Evolutionary conservation across 2,888 invertebrate species (phyloP).

Genomic region (Tachina grossa): DNA sequence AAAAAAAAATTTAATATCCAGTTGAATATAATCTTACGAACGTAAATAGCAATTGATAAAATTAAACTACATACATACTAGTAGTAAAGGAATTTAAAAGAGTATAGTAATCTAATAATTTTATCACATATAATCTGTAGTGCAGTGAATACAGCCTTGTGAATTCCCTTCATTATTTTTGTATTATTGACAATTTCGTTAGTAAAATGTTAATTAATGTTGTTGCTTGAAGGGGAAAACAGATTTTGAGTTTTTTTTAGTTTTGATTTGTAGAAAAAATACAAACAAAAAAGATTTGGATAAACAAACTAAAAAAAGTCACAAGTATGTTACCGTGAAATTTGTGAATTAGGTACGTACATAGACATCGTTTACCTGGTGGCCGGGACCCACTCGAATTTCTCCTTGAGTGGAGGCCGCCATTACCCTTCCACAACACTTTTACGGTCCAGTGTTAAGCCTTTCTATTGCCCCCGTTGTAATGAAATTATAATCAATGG

Average conservation of each 20-base stretch:
- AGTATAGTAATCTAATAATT: too few relatives aligned
- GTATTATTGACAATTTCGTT: conserved; percentile 10
- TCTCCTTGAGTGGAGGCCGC: conserved; percentile 89
- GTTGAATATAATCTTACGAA: too few relatives aligned
- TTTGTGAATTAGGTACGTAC: conserved; percentile 86
- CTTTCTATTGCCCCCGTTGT: conserved; percentile 81
- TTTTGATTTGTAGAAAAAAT: conserved; percentile 18
- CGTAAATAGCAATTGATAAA: too few relatives aligned
- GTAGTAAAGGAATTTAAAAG: too few relatives aligned
- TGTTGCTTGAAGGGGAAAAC: conserved; percentile 7
- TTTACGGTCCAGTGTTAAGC: conserved; percentile 83
- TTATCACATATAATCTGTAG: too few relatives aligned
- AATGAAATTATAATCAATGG: conserved; percentile 78
- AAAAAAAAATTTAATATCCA: too few relatives aligned
- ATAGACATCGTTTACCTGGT: conserved; percentile 89
- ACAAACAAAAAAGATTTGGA: conserved; percentile 67
- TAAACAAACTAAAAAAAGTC: conserved; percentile 67
- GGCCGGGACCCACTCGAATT: conserved; percentile 90
- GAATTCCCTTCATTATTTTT: too few relatives aligned
- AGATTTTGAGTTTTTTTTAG: conserved; percentile 71
- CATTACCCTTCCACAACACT: conserved; percentile 83
- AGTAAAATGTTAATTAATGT: conserved; percentile 35
- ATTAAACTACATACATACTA: too few relatives aligned
- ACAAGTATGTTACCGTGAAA: conserved; percentile 84
- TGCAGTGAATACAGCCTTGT: too few relatives aligned